Evolutionary conservation across 2,113 vertebrate genomes (phyloP), one percentile per base, ranked within the genome.

Genomic region (Ochotona curzoniae): DNA sequence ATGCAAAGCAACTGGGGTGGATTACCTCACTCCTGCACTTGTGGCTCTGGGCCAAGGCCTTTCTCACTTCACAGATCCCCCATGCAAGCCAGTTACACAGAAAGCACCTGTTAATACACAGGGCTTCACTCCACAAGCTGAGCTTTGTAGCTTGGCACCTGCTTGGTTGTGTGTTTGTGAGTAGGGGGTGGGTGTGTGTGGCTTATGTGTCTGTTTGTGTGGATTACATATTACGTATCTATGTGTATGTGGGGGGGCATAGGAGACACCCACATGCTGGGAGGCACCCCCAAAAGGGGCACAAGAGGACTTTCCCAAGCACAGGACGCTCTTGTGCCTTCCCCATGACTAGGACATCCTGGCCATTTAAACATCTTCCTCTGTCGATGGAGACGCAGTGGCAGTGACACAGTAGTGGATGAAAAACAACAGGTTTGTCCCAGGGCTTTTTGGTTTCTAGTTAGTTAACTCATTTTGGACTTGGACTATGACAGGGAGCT

Each of bases 391-490:
- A 90, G 11, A 49, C 54, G 49, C 30, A 61, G 74, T 74, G 54
- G 38, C 90, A 30, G 70, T 38, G 35, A 90, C 26, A 82, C 1
- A 82, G 38, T 47, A 63, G 32, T 87, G 38, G 69, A 15, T n/a
- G 71, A 70, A 84, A 57, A 87, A 71, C 1, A 86, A 71, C 0
- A 51, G 63, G 64, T 69, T 32, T 60, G 8, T 67, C 8, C 12
- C 57, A 61, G 0, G 92, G n/a, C 5, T 78, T 90, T 90, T 5
- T 85, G 61, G 66, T 73, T 75, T 87, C 79, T 51, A 84, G 49
- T 44, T 47, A 89, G 44, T 81, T 74, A 73, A 69, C 32, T 93
- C 83, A 91, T n/a, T 90, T 66, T 93, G 64, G 81, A 83, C 74
- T 89, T 89, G 2, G 87, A 84, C 51, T 86, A 87, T 35, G 61